phyloP scores from a whole-genome alignment of 2,888 invertebrate genomes.

The Drosophila rellima region DNA sequence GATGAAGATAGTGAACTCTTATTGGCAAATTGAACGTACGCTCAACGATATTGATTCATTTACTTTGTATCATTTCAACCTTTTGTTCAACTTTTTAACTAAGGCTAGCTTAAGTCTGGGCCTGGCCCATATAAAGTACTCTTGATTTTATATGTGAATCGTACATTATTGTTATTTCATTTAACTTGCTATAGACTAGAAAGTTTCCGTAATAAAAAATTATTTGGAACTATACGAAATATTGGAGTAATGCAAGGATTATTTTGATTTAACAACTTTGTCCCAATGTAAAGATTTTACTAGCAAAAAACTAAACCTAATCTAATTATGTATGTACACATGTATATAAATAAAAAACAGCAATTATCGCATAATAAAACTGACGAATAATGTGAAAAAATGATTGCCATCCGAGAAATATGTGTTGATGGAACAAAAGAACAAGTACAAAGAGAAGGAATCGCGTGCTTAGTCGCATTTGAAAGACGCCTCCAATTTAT shows the following conservation, averaged over 20 bases:
- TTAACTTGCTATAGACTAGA: background rate
- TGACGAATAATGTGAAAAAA: background rate
- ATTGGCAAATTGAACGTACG: slow-evolving; percentile 1
- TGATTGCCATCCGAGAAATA: background rate
- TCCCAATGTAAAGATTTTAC: background rate
- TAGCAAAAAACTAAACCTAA: too few species aligned
- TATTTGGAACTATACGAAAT: too few species aligned
- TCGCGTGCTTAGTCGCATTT: slow-evolving; percentile 11
- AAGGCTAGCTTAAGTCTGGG: slow-evolving; percentile 3
- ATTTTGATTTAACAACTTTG: too few species aligned
- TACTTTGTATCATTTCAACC: background rate
- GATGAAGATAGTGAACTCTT: slow-evolving; percentile 20
- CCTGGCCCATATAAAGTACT: background rate
- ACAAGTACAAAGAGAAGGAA: slow-evolving; percentile 4
- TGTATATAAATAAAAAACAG: too few species aligned
- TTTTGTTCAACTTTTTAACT: background rate
- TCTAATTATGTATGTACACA: too few species aligned
- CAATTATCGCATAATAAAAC: background rate
- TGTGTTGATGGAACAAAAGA: background rate
- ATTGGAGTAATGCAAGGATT: too few species aligned
- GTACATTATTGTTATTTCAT: background rate
- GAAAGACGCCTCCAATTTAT: slow-evolving; percentile 28
- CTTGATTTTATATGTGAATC: slow-evolving; percentile 7
- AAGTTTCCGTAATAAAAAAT: too few species aligned
- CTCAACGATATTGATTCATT: background rate